Base-by-base conservation (phyloP, 1,140 invertebrate genomes). In the Monochamus saltuarius region DNA sequence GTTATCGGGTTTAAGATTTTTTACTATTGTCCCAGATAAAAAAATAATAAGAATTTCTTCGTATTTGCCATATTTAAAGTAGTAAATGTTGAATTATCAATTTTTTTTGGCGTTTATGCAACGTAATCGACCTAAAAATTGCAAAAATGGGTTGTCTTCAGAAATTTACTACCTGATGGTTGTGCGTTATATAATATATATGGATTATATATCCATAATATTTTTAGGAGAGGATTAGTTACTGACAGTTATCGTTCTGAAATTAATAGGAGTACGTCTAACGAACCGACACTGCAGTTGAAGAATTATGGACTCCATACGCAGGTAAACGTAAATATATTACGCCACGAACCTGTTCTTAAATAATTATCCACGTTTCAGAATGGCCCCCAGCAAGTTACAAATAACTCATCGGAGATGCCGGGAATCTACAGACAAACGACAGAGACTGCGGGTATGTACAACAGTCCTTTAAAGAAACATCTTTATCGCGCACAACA, bases 221-320 rank as follows among this genome's bases (percentile, higher is more conserved):
- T 29, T 53, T 74, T 53, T 64, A 85, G 87, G 65, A 80, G 87
- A 74, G 87, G 87, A 38, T 75, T 88, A 36, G 85, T 87, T 38
- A 89, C 86, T n/a, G 84, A 87, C 37, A 87, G 87, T 71, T 85
- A 85, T 67, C 80, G 81, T 69, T 76, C 81, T 39, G 84, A 87
- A 74, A 82, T 84, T 70, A 81, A 75, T 56, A 74, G 76, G 71
- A 64, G 65, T 17, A 62, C 68, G 17, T 73, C 56, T 14, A 55
- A 74, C 73, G 82, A 63, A 76, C 73, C 71, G 68, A 78, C 45
- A 75, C 79, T 69, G 71, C 75, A 57, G 75, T 77, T 71, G 62
- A 83, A 82, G 66, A 78, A 78, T 54, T 85, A 84, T 68, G 82
- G 82, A 56, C 78, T 78, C 10, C 63, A 63, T 59, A 78, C 81